These are phyloP conservation scores for Conus betulinus DNA, from an alignment of 1,140 invertebrate species.

Conservation along the genomic window DNA sequence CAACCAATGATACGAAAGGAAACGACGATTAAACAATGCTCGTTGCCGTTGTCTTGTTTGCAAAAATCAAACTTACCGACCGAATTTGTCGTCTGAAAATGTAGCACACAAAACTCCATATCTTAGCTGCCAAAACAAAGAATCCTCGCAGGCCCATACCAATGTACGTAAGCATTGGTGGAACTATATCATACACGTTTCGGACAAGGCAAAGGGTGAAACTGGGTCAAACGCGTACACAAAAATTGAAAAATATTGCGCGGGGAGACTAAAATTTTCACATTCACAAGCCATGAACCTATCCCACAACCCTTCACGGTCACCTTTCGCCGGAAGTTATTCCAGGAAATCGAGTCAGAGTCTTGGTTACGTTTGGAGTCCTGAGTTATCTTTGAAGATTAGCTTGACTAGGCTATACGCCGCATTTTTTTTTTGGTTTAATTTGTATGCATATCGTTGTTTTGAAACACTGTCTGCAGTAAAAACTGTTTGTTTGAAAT, in stretches of 20 bases:
- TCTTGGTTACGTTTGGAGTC: conserved; percentile 26
- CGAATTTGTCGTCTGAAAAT: conserved; percentile 96
- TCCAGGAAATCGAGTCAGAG: conserved; percentile 20
- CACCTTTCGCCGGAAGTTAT: conserved; percentile 33
- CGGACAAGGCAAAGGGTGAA: not conserved
- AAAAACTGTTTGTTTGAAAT: no score
- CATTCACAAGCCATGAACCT: conserved; percentile 64
- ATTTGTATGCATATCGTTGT: no score
- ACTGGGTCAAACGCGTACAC: not conserved
- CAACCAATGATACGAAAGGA: no score
- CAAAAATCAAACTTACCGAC: conserved; percentile 84
- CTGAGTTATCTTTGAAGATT: no score
- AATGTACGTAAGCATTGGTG: conserved; percentile 94
- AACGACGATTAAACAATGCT: no score
- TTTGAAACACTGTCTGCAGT: no score
- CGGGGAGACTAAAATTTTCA: conserved; percentile 30
- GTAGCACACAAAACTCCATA: conserved; percentile 98
- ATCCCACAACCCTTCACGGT: conserved; percentile 59
- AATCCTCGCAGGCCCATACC: conserved; percentile 98
- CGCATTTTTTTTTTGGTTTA: no score
- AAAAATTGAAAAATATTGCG: conserved; percentile 27
- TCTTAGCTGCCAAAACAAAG: conserved; percentile 94
- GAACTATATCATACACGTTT: conserved; percentile 15
- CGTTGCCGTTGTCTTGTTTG: not conserved
- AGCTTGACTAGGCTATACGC: no score